phyloP scores from a whole-genome alignment of 2,888 invertebrate species.

The Latrodectus elegans region DNA sequence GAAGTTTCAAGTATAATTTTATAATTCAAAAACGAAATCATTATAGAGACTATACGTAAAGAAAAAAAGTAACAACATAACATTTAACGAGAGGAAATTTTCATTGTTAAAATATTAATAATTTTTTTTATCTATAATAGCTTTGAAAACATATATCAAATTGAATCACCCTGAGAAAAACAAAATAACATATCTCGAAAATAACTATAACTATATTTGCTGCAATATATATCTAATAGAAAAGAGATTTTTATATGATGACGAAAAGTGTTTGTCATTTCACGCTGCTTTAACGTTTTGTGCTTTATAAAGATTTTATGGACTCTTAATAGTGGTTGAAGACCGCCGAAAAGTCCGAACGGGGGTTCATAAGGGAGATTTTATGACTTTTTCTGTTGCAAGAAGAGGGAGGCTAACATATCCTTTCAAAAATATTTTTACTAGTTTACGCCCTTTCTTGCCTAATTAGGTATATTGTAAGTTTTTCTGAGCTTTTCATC shows the following conservation, averaged over 20 bases:
- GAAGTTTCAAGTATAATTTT: no score
- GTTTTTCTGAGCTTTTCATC: background rate
- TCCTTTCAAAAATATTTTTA: slow-evolving; percentile 18
- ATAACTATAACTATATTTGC: no score
- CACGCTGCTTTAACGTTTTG: slow-evolving; percentile 57
- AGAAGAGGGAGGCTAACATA: slow-evolving; percentile 18
- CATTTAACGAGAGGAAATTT: no score
- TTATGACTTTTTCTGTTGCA: slow-evolving; percentile 31
- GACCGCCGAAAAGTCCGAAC: slow-evolving; percentile 53
- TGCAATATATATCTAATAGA: no score
- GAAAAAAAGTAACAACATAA: no score
- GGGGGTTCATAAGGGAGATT: slow-evolving; percentile 45
- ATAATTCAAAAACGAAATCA: no score
- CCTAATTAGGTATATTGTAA: background rate
- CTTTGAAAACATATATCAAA: no score
- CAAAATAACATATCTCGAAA: no score
- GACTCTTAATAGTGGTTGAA: slow-evolving; percentile 57
- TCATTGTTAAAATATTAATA: no score
- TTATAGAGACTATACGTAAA: no score
- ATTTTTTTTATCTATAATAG: no score
- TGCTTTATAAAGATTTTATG: slow-evolving; percentile 58
- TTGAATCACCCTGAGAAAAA: no score
- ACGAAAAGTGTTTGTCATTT: slow-evolving; percentile 41
- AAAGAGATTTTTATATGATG: slow-evolving; percentile 22
- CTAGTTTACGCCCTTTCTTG: background rate